A percentile compares a stretch with the other conserved stretches of the same genome.
These are phyloP conservation scores for Pristionchus japonicus DNA, from an alignment of 2,888 invertebrate genomes.

Conservation along the genomic window DNA sequence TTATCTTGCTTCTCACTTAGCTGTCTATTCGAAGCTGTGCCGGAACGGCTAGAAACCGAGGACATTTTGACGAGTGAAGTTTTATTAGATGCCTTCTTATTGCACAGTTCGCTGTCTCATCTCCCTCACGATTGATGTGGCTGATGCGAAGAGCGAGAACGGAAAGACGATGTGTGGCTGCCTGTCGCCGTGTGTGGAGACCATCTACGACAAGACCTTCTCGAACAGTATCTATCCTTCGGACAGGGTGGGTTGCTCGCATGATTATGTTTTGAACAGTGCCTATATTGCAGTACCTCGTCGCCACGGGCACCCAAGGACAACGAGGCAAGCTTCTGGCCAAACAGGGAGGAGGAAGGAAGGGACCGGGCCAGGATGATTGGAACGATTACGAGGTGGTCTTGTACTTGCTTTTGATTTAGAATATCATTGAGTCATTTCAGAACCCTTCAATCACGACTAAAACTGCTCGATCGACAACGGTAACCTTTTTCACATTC, in stretches of 20 bases:
- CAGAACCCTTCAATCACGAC: no score
- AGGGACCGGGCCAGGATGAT: not conserved
- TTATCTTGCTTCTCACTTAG: no score
- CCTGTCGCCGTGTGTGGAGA: not conserved
- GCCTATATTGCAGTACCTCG: slow-evolving; percentile 7
- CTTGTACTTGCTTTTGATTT: no score
- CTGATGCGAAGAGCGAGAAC: not conserved
- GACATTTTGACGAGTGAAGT: no score
- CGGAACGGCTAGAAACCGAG: no score
- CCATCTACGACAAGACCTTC: not conserved
- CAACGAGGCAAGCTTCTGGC: not conserved
- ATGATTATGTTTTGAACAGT: not conserved
- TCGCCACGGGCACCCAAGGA: not conserved
- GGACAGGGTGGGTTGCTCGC: not conserved
- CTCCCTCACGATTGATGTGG: not conserved
- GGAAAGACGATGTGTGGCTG: not conserved
- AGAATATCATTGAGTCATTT: no score
- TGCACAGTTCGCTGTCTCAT: not conserved
- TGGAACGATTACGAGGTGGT: not conserved
- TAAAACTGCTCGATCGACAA: no score
- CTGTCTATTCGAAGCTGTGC: no score
- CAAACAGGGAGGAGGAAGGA: not conserved
- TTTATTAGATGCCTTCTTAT: not conserved
- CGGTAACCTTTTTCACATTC: no score
- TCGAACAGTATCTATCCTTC: not conserved